Base-by-base conservation (phyloP, 2,797 vertebrate genomes). In the Malacoraja senta region DNA sequence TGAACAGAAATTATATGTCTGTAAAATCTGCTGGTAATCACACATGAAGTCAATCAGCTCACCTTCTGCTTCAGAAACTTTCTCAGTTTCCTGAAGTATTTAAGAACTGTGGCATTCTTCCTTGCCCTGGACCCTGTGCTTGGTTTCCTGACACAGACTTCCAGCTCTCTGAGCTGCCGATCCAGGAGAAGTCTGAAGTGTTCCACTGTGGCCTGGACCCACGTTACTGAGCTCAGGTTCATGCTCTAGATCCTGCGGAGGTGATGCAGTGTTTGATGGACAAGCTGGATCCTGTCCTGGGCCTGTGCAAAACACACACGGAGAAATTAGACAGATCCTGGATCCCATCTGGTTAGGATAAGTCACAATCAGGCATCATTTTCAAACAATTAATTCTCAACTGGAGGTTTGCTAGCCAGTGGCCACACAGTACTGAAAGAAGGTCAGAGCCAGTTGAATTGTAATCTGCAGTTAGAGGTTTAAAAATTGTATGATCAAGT, bases 1-100 rank as follows among this genome's bases (percentile, higher is more conserved):
- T 61, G 44, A 83, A 61, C 44, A 0, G 19, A 53, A 44, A 24
- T 81, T 26, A 81, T 44, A 0, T 19, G 79, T 21, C 0, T 86
- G n/a, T 32, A 32, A 65, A 15, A 86, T 7, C 8, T 21, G 29
- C 12, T 61, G n/a, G 77, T 32, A 44, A 81, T 53, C 35, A 81
- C 44, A 81, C 0, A 32, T 35, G 9, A 71, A 26, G 35, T 72
- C n/a, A n/a, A 86, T 35, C 65, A 63, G 38, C n/a, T 8, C 35
- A 72, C 65, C 88, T 91, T 24, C 35, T 44, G 88, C 15, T 91
- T 91, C 29, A 91, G 80, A 53, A 81, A 81, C 38, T 81, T 44
- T 53, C 19, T 53, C 80, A 81, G 38, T 26, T 44, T 44, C 35
- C 19, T 44, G 13, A 53, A 81, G 80, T 81, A 81, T 21, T 8